Evolutionary conservation across 2,888 invertebrate species (phyloP).

Genomic region (Smittia aterrima): DNA sequence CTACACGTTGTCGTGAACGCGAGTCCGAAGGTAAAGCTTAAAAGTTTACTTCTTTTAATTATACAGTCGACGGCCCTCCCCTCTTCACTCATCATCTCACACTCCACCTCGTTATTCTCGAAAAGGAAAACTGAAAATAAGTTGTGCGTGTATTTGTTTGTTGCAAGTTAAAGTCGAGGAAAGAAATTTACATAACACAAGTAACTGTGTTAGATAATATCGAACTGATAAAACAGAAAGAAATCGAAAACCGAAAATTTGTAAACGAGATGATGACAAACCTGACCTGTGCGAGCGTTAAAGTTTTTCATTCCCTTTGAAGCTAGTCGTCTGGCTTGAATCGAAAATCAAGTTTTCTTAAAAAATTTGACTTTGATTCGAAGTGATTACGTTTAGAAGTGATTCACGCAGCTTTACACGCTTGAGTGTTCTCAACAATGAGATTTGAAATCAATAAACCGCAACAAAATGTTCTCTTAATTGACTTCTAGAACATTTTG

Average conservation of each 20-base stretch:
- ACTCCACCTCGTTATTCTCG: neutral
- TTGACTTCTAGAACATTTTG: too few relatives aligned
- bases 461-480: too few relatives aligned
- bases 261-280: neutral
- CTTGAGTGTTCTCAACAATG: too few relatives aligned
- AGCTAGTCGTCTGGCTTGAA: neutral
- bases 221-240: conserved; percentile 5
- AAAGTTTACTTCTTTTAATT: neutral
- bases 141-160: neutral
- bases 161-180: neutral
- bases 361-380: too few relatives aligned
- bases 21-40: conserved; percentile 16
- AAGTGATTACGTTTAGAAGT: too few relatives aligned
- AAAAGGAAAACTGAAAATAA: neutral
- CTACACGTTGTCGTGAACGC: conserved; percentile 31
- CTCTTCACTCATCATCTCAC: neutral
- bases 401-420: too few relatives aligned
- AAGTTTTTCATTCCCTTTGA: conserved; percentile 4
- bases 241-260: neutral
- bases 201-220: conserved; percentile 6
- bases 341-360: too few relatives aligned
- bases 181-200: conserved; percentile 19
- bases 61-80: neutral
- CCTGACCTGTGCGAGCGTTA: conserved; percentile 1
- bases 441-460: too few relatives aligned